Base-by-base conservation (phyloP, 92 coral and sea anemone species). In the Phenganax marumi region DNA sequence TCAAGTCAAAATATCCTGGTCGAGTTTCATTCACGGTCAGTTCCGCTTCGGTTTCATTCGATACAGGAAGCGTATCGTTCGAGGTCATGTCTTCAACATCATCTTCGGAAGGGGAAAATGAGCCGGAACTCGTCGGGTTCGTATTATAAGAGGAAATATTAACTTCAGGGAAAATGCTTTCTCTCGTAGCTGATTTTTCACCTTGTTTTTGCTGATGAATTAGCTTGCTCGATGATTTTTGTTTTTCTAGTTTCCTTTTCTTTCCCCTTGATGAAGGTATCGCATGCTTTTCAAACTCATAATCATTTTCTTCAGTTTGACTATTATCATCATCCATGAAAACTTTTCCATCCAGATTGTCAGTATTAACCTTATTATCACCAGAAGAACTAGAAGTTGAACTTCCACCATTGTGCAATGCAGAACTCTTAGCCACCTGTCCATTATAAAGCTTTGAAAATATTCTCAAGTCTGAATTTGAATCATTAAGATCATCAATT, bases 1-100 rank as follows among this genome's bases (percentile, higher is more conserved):
- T 63, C 14, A 78, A 8, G 54, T 78, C 83, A 49, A 78, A 62
- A 68, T 87, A 86, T 62, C 88, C 89, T n/a, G 97, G 97, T 9
- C 93, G 92, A 23, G 98, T 95, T 64, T 95, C 98, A 62, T 95
- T 95, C 13, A 97, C 98, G 72, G 79, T 92, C 25, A 95, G 83
- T 68, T 95, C 97, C 6, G 98, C 90, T 63, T 95, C 98, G 22
- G 98, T 95, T 84, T 95, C 98, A 82, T 95, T 95, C 12, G 98
- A 95, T 63, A 95, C 98, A 33, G 93, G 90, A 70, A 92, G 85
- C 12, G 98, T 95, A 49, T 95, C 98, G 61, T 95, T 95, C 14
- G 98, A 95, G 21, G 97, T 92, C 93, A 92, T 89, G 52, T 95
- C 98, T 72, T 92, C 97, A 33, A 87, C 94, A 50, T 89, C 60